Evolutionary conservation across 2,888 invertebrate species (phyloP).

Genomic region (Merodon equestris): DNA sequence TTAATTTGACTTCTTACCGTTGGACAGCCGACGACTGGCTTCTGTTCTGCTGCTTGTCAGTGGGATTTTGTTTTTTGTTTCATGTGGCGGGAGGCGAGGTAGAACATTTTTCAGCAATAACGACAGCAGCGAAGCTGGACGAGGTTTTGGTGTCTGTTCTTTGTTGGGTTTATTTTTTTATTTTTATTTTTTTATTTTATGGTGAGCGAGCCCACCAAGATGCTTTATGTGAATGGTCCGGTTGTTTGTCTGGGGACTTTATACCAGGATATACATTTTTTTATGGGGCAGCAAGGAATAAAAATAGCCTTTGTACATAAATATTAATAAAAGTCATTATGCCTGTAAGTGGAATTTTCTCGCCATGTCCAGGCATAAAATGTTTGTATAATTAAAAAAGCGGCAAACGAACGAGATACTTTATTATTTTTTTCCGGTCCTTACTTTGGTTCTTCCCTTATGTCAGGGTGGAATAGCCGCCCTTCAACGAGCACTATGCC

Average conservation of each 20-base stretch:
- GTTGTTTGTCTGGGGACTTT: constrained; percentile 43
- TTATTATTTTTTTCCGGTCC: constrained; percentile 40
- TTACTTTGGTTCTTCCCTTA: constrained; percentile 11
- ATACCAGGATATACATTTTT: constrained; percentile 32
- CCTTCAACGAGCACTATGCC: neutral
- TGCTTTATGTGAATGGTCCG: constrained; percentile 26
- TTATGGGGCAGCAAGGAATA: constrained; percentile 59
- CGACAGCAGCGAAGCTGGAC: neutral
- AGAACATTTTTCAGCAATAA: constrained; percentile 7
- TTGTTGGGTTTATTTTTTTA: neutral
- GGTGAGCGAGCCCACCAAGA: constrained; percentile 5
- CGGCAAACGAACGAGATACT: constrained; percentile 36
- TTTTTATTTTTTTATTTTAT: constrained; percentile 11
- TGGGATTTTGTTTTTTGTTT: too few relatives aligned
- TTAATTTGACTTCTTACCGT: constrained; percentile 49
- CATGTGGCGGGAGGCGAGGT: neutral
- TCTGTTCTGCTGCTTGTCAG: neutral
- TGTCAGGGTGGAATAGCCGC: neutral
- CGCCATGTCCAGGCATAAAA: constrained; percentile 65
- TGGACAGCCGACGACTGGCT: constrained; percentile 5
- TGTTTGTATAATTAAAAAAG: constrained; percentile 61
- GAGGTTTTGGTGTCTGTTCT: constrained; percentile 3
- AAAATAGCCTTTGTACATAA: constrained; percentile 61
- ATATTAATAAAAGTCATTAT: constrained; percentile 68
- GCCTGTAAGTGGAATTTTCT: constrained; percentile 66